phyloP scores from a whole-genome alignment of 1,140 invertebrate species.

The Diachasma alloeum region DNA sequence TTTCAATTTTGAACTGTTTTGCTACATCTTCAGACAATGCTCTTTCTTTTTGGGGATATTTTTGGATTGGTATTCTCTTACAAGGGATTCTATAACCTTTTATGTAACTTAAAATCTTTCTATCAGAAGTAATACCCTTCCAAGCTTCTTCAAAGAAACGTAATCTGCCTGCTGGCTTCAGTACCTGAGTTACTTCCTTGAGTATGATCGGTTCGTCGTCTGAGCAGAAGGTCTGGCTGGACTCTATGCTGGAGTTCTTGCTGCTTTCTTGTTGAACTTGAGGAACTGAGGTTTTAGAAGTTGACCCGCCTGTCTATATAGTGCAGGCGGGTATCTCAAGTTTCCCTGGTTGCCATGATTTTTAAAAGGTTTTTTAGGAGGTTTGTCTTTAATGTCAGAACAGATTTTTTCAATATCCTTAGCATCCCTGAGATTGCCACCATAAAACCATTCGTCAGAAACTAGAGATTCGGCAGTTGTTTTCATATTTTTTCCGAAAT shows the following conservation, averaged over 20 bases:
- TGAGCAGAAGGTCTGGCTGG: too few relatives aligned
- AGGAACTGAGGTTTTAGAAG: neutral
- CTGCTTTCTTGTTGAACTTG: neutral
- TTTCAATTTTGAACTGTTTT: neutral
- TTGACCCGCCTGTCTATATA: neutral
- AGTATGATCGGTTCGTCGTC: neutral
- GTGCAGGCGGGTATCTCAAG: neutral
- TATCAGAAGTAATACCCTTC: neutral
- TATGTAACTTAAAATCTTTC: neutral
- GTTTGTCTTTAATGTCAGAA: neutral
- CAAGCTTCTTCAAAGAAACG: neutral
- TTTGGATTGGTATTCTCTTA: neutral
- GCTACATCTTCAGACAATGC: neutral
- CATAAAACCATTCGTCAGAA: slow-evolving; percentile 26
- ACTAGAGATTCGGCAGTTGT: neutral
- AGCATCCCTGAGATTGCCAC: slow-evolving; percentile 14
- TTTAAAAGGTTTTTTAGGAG: neutral
- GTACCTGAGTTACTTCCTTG: neutral
- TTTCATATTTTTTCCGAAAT: slow-evolving; percentile 18
- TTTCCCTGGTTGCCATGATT: neutral
- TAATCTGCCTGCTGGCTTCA: neutral
- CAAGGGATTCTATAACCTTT: neutral
- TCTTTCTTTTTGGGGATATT: neutral
- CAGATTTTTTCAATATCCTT: slow-evolving; percentile 20
- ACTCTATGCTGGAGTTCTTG: neutral